These are phyloP conservation scores for Petrocephalus sullivani DNA, from an alignment of 2,797 vertebrate genomes.

Conservation along the genomic window DNA sequence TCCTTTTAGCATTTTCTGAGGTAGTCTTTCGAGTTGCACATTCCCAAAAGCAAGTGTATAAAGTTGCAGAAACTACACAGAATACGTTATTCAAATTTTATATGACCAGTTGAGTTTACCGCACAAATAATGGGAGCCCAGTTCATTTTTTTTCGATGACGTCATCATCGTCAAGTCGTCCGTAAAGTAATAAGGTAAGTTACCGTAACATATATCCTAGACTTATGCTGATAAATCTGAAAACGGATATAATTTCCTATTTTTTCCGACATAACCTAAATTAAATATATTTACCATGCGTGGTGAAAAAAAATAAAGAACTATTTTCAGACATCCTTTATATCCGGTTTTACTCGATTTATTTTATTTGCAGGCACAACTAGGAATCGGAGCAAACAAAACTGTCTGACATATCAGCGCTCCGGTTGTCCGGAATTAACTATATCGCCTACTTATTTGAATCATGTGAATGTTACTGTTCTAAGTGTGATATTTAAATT, in stretches of 20 bases:
- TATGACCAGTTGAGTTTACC: neutral
- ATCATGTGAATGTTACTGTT: neutral
- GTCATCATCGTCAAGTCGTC: slow-evolving; percentile 30
- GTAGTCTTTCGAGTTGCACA: neutral
- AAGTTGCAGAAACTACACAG: neutral
- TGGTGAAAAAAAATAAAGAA: neutral
- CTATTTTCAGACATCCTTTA: neutral
- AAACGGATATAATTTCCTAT: neutral
- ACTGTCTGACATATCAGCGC: neutral
- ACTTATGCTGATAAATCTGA: neutral
- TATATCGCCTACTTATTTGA: neutral
- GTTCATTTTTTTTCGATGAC: slow-evolving; percentile 18
- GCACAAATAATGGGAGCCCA: slow-evolving; percentile 11
- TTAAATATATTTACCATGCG: neutral
- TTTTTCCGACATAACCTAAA: neutral
- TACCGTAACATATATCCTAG: neutral
- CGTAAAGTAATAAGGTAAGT: slow-evolving; percentile 50
- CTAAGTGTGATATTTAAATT: neutral
- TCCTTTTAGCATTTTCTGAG: neutral
- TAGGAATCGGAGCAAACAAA: neutral
- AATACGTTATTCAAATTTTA: slow-evolving; percentile 2
- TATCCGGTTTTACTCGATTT: neutral
- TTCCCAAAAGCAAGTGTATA: slow-evolving; percentile 1
- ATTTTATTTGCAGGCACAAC: slow-evolving; percentile 4
- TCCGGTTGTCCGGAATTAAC: neutral